A percentile compares a stretch with the other conserved stretches of the same genome.
phyloP scores from a whole-genome alignment of 2,797 vertebrate genomes.

The Protosalanx chinensis region DNA sequence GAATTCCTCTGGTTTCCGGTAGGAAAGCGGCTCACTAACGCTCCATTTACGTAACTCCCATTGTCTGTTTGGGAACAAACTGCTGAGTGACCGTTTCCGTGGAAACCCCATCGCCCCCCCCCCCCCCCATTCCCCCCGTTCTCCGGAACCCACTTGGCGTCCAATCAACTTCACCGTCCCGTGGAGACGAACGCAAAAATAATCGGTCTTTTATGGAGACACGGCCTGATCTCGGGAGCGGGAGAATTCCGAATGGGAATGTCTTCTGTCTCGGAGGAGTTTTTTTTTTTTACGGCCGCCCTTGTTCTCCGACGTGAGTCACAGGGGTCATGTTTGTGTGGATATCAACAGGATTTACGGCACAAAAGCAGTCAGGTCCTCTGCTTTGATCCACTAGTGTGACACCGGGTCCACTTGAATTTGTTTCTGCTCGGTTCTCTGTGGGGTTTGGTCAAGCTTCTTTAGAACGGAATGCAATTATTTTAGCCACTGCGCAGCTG shows the following conservation, averaged over 20 bases:
- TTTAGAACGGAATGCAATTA: conserved; percentile 31
- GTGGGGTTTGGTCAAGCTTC: conserved; percentile 36
- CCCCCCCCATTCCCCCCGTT: not conserved
- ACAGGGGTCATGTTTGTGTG: conserved; percentile 68
- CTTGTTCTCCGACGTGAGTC: conserved; percentile 44
- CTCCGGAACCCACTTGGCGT: conserved; percentile 15
- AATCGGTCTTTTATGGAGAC: conserved; percentile 36
- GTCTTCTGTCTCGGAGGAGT: conserved; percentile 33
- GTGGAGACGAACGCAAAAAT: conserved; percentile 39
- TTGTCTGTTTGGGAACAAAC: conserved; percentile 21
- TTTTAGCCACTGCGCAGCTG: conserved; percentile 26
- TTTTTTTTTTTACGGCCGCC: conserved; percentile 37
- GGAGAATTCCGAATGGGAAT: conserved; percentile 48
- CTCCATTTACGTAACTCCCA: conserved; percentile 21
- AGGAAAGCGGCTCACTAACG: conserved; percentile 2
- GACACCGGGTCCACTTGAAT: conserved; percentile 43
- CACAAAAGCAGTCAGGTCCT: conserved; percentile 57
- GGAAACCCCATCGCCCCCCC: conserved; percentile 12
- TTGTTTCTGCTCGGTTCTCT: conserved; percentile 36
- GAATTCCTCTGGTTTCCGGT: not conserved
- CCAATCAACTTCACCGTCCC: conserved; percentile 32
- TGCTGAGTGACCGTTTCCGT: conserved; percentile 15
- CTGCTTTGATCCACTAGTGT: conserved; percentile 57
- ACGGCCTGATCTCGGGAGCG: conserved; percentile 31
- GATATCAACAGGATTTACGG: conserved; percentile 68